Conservation (phyloP, 1,140 invertebrate species). For the Drosophila gunungcola region DNA sequence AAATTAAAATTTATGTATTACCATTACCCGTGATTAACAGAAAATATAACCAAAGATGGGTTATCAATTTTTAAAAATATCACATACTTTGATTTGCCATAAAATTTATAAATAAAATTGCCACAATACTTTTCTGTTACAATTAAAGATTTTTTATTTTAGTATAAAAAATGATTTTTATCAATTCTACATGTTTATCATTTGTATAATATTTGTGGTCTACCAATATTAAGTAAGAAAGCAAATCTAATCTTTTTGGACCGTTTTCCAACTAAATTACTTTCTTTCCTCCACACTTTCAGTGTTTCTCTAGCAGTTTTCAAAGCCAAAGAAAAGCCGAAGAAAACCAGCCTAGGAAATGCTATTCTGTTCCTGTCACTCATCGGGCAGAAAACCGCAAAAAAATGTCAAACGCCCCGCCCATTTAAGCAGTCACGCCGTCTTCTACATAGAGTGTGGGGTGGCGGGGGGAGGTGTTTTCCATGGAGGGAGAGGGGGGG, state of each 20-base stretch:
- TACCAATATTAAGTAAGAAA: no score
- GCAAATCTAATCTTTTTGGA: not conserved
- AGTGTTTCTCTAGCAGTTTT: not conserved
- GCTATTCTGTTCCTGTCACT: conserved; percentile 48
- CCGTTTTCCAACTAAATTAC: conserved; percentile 9
- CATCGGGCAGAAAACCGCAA: conserved; percentile 24
- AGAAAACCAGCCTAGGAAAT: conserved; percentile 30
- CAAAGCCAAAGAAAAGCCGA: not conserved
- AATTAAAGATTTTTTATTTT: no score
- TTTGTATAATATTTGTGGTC: no score
- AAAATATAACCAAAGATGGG: no score
- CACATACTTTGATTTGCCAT: no score
- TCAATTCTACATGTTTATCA: no score
- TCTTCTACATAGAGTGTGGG: not conserved
- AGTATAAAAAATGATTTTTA: no score
- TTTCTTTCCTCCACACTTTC: conserved; percentile 5
- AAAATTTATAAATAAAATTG: no score
- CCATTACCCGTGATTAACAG: not conserved
- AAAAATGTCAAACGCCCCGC: conserved; percentile 31
- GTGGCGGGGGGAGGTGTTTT: not conserved
- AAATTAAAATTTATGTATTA: not conserved
- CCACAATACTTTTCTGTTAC: no score
- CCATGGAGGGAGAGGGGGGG: not conserved
- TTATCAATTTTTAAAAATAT: no score
- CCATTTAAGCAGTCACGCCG: conserved; percentile 6